Conservation (phyloP, 2,888 invertebrate species). For the Plemyria rubiginata region DNA sequence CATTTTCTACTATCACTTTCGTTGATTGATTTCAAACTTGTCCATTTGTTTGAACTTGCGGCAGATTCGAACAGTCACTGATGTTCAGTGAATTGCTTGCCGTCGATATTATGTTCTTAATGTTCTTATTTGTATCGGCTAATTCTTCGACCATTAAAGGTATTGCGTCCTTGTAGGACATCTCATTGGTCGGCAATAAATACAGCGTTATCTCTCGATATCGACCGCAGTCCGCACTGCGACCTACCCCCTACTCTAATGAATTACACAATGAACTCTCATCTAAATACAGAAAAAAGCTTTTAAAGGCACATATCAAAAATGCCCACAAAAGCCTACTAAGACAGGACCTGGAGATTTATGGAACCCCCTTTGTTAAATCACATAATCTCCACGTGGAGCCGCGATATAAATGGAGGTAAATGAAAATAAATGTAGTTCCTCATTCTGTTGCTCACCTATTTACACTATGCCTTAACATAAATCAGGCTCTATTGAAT, state of each 20-base stretch:
- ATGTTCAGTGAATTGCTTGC: not conserved
- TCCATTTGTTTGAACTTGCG: slow-evolving; percentile 9
- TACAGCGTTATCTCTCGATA: slow-evolving; percentile 80
- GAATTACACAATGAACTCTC: slow-evolving; percentile 85
- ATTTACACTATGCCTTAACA: slow-evolving; percentile 76
- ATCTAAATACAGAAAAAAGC: slow-evolving; percentile 86
- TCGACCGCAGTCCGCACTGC: slow-evolving; percentile 75
- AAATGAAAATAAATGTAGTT: slow-evolving; percentile 85
- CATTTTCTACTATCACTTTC: slow-evolving; percentile 38
- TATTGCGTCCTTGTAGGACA: slow-evolving; percentile 73
- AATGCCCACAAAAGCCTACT: slow-evolving; percentile 85
- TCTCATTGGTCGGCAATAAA: slow-evolving; percentile 79
- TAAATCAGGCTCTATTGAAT: slow-evolving; percentile 78
- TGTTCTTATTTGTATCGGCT: slow-evolving; percentile 67
- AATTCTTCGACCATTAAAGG: slow-evolving; percentile 76
- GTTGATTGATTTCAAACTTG: slow-evolving; percentile 21
- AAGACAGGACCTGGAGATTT: slow-evolving; percentile 83
- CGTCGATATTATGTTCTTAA: slow-evolving; percentile 42
- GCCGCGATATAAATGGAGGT: slow-evolving; percentile 82
- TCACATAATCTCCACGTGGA: slow-evolving; percentile 85
- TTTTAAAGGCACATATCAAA: slow-evolving; percentile 86
- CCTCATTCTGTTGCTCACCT: slow-evolving; percentile 81
- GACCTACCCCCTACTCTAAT: slow-evolving; percentile 81
- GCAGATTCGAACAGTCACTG: not conserved
- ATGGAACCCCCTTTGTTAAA: slow-evolving; percentile 83